A percentile compares a stretch with the other conserved stretches of the same genome.
Evolutionary conservation across 2,888 invertebrate genomes (phyloP).

Genomic region (Ophion costatus): DNA sequence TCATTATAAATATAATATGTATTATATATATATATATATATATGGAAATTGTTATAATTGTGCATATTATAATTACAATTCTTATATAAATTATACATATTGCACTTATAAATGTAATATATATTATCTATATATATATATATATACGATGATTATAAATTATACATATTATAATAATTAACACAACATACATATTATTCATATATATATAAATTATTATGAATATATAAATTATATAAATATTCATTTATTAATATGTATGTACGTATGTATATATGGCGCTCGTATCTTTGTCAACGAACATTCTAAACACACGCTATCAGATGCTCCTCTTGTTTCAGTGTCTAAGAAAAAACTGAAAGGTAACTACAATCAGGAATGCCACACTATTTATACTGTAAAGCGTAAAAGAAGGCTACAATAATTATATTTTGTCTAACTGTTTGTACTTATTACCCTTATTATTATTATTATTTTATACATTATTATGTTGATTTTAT

Average conservation of each 20-base stretch:
- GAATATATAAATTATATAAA: too few relatives aligned
- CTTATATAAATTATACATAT: too few relatives aligned
- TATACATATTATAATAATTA: too few relatives aligned
- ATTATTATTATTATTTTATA: slow-evolving; percentile 65
- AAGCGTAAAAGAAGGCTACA: slow-evolving; percentile 71
- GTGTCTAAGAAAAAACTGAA: slow-evolving; percentile 92
- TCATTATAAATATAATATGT: too few relatives aligned
- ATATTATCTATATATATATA: too few relatives aligned
- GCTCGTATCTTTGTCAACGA: slow-evolving; percentile 79
- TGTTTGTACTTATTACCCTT: slow-evolving; percentile 63
- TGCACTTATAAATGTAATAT: too few relatives aligned
- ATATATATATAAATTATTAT: not conserved
- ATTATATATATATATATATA: too few relatives aligned
- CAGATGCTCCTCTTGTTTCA: slow-evolving; percentile 89
- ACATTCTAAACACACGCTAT: slow-evolving; percentile 83
- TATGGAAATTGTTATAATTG: too few relatives aligned
- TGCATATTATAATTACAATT: too few relatives aligned
- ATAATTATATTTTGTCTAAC: slow-evolving; percentile 70
- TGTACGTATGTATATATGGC: slow-evolving; percentile 36
- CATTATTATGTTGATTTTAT: slow-evolving; percentile 56
- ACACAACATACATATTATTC: not conserved
- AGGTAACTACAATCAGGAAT: slow-evolving; percentile 84
- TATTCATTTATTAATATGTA: too few relatives aligned
- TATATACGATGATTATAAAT: too few relatives aligned
- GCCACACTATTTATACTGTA: slow-evolving; percentile 75